Evolutionary conservation across 2,888 invertebrate species (phyloP).

Genomic region (Melinaea marsaeus): DNA sequence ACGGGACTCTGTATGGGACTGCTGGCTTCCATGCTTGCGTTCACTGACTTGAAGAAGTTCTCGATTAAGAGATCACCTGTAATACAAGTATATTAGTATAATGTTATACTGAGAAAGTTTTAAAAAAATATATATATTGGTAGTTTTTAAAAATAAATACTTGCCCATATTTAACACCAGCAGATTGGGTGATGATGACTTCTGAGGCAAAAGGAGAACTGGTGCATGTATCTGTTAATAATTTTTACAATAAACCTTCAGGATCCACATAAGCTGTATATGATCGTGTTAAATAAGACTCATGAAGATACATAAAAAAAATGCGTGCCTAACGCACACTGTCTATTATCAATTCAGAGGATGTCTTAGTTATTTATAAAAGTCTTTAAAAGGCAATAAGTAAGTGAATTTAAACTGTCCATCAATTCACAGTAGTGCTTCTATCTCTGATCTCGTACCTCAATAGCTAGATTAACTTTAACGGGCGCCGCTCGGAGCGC

Average conservation of each 20-base stretch:
- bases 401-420: neutral
- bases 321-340: too few relatives aligned
- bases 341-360: too few relatives aligned
- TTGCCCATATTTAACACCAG: conserved; percentile 85
- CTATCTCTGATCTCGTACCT: conserved; percentile 47
- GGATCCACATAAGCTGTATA: too few relatives aligned
- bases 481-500: conserved; percentile 68
- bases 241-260: too few relatives aligned
- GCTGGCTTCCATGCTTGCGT: conserved; percentile 46
- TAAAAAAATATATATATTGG: neutral
- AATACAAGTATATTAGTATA: conserved; percentile 4
- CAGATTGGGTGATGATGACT: conserved; percentile 86
- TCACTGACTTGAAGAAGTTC: conserved; percentile 85
- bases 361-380: too few relatives aligned
- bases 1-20: conserved; percentile 68
- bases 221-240: conserved; percentile 80
- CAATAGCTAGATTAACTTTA: conserved; percentile 79
- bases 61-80: conserved; percentile 86
- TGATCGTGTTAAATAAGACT: too few relatives aligned
- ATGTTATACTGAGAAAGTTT: too few relatives aligned
- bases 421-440: neutral
- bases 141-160: conserved; percentile 16
- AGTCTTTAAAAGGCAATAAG: too few relatives aligned
- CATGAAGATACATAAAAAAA: too few relatives aligned
- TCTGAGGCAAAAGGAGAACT: conserved; percentile 86